phyloP scores from a whole-genome alignment of 2,888 invertebrate species.

The Scaptomyza caliginosa region DNA sequence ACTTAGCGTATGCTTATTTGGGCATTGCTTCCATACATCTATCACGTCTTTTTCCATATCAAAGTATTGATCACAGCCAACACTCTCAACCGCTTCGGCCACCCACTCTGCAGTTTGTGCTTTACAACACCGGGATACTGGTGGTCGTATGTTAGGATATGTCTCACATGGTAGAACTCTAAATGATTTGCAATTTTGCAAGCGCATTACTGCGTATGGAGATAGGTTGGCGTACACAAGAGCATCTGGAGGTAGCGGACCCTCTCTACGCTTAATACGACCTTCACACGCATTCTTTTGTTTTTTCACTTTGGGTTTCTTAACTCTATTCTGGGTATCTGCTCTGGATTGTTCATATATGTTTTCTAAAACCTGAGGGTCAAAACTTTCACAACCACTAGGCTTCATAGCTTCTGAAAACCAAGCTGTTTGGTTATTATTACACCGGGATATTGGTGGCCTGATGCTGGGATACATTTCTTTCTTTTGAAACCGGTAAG shows the following conservation, averaged over 20 bases:
- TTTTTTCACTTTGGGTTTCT: no score
- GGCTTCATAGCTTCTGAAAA: constrained; percentile 4
- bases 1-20: constrained; percentile 29
- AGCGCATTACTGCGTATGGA: constrained; percentile 41
- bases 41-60: constrained; percentile 38
- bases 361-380: neutral
- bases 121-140: constrained; percentile 37
- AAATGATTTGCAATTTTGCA: constrained; percentile 40
- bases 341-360: no score
- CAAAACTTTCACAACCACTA: constrained; percentile 2
- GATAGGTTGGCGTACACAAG: constrained; percentile 7
- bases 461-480: constrained; percentile 33
- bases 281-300: neutral
- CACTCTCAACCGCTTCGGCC: constrained; percentile 4
- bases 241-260: neutral
- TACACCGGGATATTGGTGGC: constrained; percentile 25
- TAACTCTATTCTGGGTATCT: neutral
- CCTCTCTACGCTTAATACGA: neutral
- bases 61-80: constrained; percentile 14
- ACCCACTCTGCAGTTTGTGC: constrained; percentile 26
- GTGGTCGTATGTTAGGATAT: constrained; percentile 48
- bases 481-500: neutral
- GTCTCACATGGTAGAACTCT: constrained; percentile 25
- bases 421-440: neutral
- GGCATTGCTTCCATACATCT: constrained; percentile 45